Base-by-base conservation (phyloP, 2,888 invertebrate genomes). In the Sclerodermus sp. region DNA sequence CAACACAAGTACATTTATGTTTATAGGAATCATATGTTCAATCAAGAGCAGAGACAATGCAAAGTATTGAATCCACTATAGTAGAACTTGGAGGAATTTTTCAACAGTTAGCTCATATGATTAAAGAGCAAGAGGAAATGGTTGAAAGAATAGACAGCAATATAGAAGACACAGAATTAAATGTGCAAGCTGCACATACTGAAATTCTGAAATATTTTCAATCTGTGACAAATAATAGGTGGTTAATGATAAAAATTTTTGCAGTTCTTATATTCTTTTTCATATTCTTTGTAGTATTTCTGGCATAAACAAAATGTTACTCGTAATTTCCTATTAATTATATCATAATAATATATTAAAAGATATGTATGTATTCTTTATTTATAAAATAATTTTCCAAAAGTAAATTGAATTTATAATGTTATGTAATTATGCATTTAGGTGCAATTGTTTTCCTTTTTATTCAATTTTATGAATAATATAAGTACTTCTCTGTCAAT, bases 221-320 rank as follows among this genome's bases (percentile, higher is more conserved):
- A 79, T 91, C 91, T 48, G 92, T 99, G 32, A 93, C 96, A 13
- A 93, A 93, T 57, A 99, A 99, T 81, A 87, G 99, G 68, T 98
- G 97, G 90, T 84, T 99, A 30, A 99, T 99, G 96, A 91, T 99
- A 67, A 99, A 99, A 84, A 89, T 99, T 63, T 99, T 99, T 81
- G 98, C 91, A 46, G 93, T 99, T 56, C 84, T 99, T 47, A 96
- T 99, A 84, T 91, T 97, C 76, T 99, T 99, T 85, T 99, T 99
- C 79, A 90, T 99, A 80, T 93, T 99, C 79, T 99, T 99, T 83
- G 91, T 99, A 76, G 89, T 99, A 65, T 96, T 99, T 81, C 84
- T 98, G 84, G 93, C 96, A 70, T 91, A 88, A 83, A 54, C 32
- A 13, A 49, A 49, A 10, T 49, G 16, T 42, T 42, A 23, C 3